phyloP scores from a whole-genome alignment of 2,888 invertebrate species.

The Galerucella calmariensis region DNA sequence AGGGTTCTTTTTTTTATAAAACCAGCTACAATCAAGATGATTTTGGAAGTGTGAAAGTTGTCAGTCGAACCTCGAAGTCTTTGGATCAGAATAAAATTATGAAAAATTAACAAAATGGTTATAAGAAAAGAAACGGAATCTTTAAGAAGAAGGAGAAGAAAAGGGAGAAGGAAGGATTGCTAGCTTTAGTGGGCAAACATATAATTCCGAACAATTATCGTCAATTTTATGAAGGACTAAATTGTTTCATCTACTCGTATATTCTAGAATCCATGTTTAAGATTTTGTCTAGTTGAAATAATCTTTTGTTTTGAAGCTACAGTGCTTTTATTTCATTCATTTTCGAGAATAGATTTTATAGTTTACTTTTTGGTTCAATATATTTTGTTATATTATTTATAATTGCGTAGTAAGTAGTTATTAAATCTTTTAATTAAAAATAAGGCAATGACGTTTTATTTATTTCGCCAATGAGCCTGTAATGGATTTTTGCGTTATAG shows the following conservation, averaged over 20 bases:
- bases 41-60: not conserved
- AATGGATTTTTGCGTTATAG: no score
- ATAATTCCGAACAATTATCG: not conserved
- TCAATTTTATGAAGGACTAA: not conserved
- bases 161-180: not conserved
- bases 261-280: not conserved
- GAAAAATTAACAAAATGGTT: not conserved
- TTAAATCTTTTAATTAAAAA: no score
- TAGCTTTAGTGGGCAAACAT: not conserved
- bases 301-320: no score
- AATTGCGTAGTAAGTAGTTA: no score
- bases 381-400: no score
- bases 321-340: no score
- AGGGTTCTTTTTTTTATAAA: not conserved
- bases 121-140: not conserved
- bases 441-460: no score
- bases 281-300: no score
- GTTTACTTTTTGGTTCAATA: no score
- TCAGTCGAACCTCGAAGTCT: not conserved
- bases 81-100: not conserved
- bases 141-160: not conserved
- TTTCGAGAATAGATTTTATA: no score
- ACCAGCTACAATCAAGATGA: not conserved
- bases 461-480: no score
- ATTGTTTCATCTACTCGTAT: not conserved